These are phyloP conservation scores for Tapirus terrestris DNA, from an alignment of 2,113 vertebrate species.

Conservation along the genomic window DNA sequence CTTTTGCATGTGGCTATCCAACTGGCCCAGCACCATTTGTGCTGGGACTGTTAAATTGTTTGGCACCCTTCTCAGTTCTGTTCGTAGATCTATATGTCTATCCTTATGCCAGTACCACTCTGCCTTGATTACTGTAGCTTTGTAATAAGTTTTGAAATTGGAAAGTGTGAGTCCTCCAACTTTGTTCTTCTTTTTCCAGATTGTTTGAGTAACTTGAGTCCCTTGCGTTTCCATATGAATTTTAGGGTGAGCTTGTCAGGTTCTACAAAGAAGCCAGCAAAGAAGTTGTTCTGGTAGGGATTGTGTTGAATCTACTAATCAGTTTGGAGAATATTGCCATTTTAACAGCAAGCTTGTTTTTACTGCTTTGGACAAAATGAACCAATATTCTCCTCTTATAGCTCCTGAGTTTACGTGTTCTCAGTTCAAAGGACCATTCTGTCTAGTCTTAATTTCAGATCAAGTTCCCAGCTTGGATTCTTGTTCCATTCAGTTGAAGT, in stretches of 20 bases:
- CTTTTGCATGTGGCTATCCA: background rate
- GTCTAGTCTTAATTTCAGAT: conserved; percentile 2
- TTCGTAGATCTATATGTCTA: background rate
- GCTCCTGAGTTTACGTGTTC: background rate
- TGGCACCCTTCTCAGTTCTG: background rate
- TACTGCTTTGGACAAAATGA: background rate
- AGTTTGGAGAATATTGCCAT: background rate
- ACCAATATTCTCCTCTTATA: background rate
- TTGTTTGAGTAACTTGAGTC: background rate
- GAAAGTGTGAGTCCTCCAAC: background rate
- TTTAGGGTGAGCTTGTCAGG: background rate
- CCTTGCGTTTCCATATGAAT: background rate
- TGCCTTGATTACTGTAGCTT: background rate
- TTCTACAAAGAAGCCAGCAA: background rate
- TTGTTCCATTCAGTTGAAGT: background rate
- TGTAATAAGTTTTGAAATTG: conserved; percentile 17
- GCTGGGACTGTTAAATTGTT: background rate
- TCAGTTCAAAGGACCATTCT: background rate
- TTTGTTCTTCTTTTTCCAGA: background rate
- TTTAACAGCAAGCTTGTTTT: background rate
- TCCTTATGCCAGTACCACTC: background rate
- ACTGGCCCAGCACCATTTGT: background rate
- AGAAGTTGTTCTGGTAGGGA: background rate
- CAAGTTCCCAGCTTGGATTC: background rate
- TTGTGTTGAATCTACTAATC: background rate